Evolutionary conservation across 2,797 vertebrate species (phyloP), one percentile per base, ranked within the genome.

Genomic region (Synanceia verrucosa): DNA sequence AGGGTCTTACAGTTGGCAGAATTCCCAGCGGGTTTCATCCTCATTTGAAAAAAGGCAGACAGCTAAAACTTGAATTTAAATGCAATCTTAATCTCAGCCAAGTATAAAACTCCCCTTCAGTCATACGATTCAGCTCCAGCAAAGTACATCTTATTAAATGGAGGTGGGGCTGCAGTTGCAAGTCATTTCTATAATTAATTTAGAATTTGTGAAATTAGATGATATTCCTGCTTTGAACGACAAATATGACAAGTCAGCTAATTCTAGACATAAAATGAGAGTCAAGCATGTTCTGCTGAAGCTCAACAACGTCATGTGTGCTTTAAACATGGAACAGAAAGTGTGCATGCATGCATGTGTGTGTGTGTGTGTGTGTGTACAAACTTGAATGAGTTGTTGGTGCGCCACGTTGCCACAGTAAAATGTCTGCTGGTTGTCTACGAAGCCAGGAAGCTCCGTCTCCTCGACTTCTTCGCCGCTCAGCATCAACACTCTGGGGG

Each of bases 391-490:
- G 63, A 99, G 93, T 11, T 99, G 98, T 50, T 98, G 96, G 74
- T 99, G 97, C 0, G 96, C 96, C 78, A 99, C 98, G 0, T 99
- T 99, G 73, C 98, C 98, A 4, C 98, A 99, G 90, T 97, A 99
- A 91, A 99, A 99, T 0, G 98, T 99, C 91, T 99, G 98, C 87
- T 98, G 98, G 78, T 99, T 97, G 44, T 99, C 97, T 75, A 99
- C 97, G 37, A 99, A 99, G 12, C 98, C 98, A 0, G 96, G 96
- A 62, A 99, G 94, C 73, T 99, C 98, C 0, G 98, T 99, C 83
- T 99, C 98, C 76, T 99, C 98, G 3, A 99, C 98, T 67, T 99
- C 98, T 83, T 99, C 98, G 3, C 98, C 98, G 0, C 96, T 98
- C 71, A 99, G 90, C 96, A 99, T 99, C 83, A 99, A 92, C 55